Conservation (phyloP, 2,888 invertebrate genomes). For the Chouioia cunea region DNA sequence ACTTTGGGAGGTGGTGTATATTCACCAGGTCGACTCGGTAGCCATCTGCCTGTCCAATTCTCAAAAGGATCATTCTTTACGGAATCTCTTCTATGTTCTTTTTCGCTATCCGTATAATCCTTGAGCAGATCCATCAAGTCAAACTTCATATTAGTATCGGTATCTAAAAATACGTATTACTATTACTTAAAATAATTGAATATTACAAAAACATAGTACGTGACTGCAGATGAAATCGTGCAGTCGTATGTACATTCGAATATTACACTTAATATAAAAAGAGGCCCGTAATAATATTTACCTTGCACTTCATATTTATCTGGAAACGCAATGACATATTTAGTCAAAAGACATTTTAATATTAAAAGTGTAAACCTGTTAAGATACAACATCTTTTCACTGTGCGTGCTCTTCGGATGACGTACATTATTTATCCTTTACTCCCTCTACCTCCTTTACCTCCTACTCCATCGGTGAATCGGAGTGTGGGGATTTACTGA, state of each 20-base stretch:
- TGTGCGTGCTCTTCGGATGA: slow-evolving; percentile 22
- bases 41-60: slow-evolving; percentile 67
- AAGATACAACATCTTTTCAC: slow-evolving; percentile 32
- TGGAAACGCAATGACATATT: slow-evolving; percentile 36
- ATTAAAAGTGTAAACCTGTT: slow-evolving; percentile 32
- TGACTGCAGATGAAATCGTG: not conserved
- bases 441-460: not conserved
- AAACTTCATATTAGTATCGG: slow-evolving; percentile 41
- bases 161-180: slow-evolving; percentile 38
- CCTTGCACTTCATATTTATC: slow-evolving; percentile 46
- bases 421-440: slow-evolving; percentile 27
- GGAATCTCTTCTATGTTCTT: slow-evolving; percentile 48
- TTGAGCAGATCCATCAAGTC: slow-evolving; percentile 46
- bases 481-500: no score
- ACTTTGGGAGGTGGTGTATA: slow-evolving; percentile 57
- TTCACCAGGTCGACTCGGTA: slow-evolving; percentile 61
- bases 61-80: slow-evolving; percentile 51
- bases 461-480: slow-evolving; percentile 11
- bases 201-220: not conserved
- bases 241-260: not conserved
- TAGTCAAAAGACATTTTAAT: slow-evolving; percentile 22
- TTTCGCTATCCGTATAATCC: slow-evolving; percentile 35
- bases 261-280: not conserved
- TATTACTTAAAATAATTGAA: not conserved
- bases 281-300: not conserved